Evolutionary conservation across 2,113 vertebrate species (phyloP).

Genomic region (Spea bombifrons): DNA sequence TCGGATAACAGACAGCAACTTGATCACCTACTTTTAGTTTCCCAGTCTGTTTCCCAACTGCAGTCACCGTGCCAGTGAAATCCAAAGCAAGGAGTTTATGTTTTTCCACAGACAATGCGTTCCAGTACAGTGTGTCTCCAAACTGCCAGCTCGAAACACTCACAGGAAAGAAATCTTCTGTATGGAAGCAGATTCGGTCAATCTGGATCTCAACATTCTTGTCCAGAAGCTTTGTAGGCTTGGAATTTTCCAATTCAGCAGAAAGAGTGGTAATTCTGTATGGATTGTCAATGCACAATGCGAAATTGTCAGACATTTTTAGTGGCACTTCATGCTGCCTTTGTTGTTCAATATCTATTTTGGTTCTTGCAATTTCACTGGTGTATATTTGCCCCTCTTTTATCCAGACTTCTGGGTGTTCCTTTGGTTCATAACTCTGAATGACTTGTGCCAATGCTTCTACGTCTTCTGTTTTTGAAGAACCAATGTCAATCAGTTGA

Average conservation of each 20-base stretch:
- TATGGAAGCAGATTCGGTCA: conserved; percentile 73
- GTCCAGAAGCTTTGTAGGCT: conserved; percentile 46
- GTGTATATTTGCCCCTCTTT: conserved; percentile 63
- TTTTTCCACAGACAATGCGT: conserved; percentile 58
- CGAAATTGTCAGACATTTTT: conserved; percentile 55
- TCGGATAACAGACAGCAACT: conserved; percentile 73
- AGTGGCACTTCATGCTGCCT: neutral
- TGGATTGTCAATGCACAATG: conserved; percentile 69
- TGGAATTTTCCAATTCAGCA: conserved; percentile 49
- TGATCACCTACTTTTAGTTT: conserved; percentile 73
- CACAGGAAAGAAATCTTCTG: conserved; percentile 79
- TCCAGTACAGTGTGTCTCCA: conserved; percentile 75
- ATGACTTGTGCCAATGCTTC: conserved; percentile 67
- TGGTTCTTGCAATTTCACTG: conserved; percentile 52
- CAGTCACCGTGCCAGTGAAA: conserved; percentile 72
- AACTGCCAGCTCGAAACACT: conserved; percentile 68
- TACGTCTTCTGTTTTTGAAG: conserved; percentile 68
- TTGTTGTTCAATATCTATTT: neutral
- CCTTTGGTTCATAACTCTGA: conserved; percentile 55
- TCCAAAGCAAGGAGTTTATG: conserved; percentile 74
- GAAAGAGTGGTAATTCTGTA: conserved; percentile 63
- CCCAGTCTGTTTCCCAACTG: conserved; percentile 64
- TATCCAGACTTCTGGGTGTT: conserved; percentile 74
- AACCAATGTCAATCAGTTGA: conserved; percentile 77
- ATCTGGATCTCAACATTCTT: conserved; percentile 68